Percentiles rank a stretch among this genome's conserved stretches.
phyloP scores from a whole-genome alignment of 2,113 vertebrate species.

The Gnathonemus echidnorhynchus region DNA sequence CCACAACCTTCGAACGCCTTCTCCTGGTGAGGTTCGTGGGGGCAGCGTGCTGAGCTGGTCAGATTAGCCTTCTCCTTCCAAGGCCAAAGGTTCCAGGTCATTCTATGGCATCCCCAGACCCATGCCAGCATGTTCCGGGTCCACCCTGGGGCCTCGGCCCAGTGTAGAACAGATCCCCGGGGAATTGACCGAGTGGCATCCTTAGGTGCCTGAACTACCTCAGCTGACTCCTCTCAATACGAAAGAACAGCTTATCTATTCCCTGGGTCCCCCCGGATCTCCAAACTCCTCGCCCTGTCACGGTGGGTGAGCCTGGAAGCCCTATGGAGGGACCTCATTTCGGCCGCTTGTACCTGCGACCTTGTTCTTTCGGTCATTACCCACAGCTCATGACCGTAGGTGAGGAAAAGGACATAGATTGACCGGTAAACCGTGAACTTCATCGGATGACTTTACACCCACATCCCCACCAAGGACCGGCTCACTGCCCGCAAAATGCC shows the following conservation, averaged over 20 bases:
- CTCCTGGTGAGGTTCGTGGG: not conserved
- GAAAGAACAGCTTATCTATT: not conserved
- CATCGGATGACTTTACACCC: not conserved
- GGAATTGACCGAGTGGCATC: not conserved
- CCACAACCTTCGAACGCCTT: not conserved
- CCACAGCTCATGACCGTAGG: not conserved
- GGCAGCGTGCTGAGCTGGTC: not conserved
- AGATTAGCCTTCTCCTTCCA: not conserved
- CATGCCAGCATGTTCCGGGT: not conserved
- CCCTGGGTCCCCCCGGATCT: not conserved
- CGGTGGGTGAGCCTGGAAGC: not conserved
- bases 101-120: not conserved
- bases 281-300: not conserved
- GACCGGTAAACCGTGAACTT: not conserved
- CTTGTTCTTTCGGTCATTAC: not conserved
- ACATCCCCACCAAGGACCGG: not conserved
- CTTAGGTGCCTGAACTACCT: not conserved
- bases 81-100: not conserved
- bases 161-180: not conserved
- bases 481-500: not conserved
- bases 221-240: not conserved
- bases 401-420: not conserved
- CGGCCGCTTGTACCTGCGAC: not conserved
- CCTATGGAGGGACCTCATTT: not conserved
- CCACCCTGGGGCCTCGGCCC: not conserved